Percentiles rank a stretch among this genome's conserved stretches.
Conservation (phyloP, 2,113 vertebrate genomes). For the Neolamprologus toae region DNA sequence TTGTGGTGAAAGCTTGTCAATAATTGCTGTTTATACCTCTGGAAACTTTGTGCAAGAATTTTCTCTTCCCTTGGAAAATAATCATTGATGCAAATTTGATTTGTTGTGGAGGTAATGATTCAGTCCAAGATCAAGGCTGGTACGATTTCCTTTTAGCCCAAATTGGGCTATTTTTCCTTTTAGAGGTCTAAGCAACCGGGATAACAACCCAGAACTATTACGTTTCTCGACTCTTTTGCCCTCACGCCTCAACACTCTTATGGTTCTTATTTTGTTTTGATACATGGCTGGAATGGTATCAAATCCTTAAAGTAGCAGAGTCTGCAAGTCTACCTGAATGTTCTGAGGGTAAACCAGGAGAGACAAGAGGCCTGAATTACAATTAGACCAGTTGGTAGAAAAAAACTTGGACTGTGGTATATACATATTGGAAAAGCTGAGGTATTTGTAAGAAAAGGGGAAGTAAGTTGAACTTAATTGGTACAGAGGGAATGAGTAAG, state of each 20-base stretch:
- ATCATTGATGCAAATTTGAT: constrained; percentile 49
- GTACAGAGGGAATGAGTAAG: not conserved
- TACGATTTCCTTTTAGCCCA: constrained; percentile 41
- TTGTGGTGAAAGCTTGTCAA: constrained; percentile 34
- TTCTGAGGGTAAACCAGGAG: not conserved
- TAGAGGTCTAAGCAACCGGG: constrained; percentile 6
- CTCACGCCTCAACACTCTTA: constrained; percentile 27
- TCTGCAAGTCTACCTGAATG: constrained; percentile 23
- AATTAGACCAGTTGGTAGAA: not conserved
- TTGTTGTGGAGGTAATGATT: constrained; percentile 40
- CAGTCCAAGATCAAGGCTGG: constrained; percentile 35
- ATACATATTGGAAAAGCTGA: constrained; percentile 23
- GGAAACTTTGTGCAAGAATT: constrained; percentile 27
- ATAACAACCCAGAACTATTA: constrained; percentile 55
- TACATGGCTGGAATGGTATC: constrained; percentile 22
- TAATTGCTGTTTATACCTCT: constrained; percentile 25
- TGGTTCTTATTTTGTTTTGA: constrained; percentile 43
- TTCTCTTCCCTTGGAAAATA: constrained; percentile 26
- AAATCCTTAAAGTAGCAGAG: constrained; percentile 10
- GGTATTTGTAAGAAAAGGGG: not conserved
- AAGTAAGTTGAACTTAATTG: not conserved
- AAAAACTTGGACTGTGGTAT: not conserved
- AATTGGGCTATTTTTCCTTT: constrained; percentile 38
- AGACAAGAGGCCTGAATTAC: not conserved
- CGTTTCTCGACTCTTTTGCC: constrained; percentile 32